These are phyloP conservation scores for Microctonus hyperodae DNA, from an alignment of 2,888 invertebrate species.

Conservation along the genomic window DNA sequence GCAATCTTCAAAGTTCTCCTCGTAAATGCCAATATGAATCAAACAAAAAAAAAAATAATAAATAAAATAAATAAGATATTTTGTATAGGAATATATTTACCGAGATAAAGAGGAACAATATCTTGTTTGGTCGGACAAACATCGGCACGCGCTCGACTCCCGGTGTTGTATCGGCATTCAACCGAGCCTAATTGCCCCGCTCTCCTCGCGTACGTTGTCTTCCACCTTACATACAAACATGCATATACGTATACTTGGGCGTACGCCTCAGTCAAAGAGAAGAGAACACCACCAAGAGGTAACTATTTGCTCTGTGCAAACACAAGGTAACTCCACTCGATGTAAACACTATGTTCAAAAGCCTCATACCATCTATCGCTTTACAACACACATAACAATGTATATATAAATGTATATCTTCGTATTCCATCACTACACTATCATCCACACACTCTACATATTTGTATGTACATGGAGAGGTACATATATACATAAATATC, in stretches of 20 bases:
- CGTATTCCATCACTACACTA: no score
- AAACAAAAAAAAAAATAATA: no score
- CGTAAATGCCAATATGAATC: no score
- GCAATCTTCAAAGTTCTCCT: no score
- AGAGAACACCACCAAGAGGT: neutral
- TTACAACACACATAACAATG: neutral
- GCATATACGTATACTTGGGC: no score
- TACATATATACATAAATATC: no score
- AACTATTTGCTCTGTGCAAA: constrained; percentile 22
- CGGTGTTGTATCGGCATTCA: constrained; percentile 31
- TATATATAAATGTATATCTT: constrained; percentile 24
- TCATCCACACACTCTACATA: no score
- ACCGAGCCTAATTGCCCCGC: constrained; percentile 39
- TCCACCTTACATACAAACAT: neutral
- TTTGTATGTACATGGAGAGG: no score
- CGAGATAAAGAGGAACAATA: constrained; percentile 42
- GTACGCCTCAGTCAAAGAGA: neutral
- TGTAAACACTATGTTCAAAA: constrained; percentile 24
- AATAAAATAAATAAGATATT: no score
- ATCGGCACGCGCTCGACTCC: constrained; percentile 53
- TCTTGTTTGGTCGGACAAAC: constrained; percentile 61
- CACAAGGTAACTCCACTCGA: constrained; percentile 12
- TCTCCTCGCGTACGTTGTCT: neutral
- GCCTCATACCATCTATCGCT: neutral
- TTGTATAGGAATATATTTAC: constrained; percentile 1